phyloP scores from a whole-genome alignment of 2,888 invertebrate genomes.

The Aporophyla nigra region DNA sequence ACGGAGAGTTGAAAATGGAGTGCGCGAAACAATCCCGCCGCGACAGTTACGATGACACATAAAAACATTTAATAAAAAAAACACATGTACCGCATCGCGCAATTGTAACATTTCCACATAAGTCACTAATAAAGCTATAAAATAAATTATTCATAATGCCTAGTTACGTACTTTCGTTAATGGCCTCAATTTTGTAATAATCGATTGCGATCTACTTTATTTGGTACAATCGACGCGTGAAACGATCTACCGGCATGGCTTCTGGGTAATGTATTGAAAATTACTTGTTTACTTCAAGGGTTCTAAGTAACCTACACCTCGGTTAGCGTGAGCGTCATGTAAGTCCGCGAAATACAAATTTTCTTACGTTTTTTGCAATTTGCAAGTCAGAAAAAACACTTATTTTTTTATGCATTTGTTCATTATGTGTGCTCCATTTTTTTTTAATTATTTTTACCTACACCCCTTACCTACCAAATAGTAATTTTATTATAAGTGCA shows the following conservation, averaged over 20 bases:
- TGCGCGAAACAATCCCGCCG: no score
- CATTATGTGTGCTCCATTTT: no score
- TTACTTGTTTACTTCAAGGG: neutral
- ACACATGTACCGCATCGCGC: conserved; percentile 15
- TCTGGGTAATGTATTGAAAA: conserved; percentile 1
- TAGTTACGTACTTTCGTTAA: conserved; percentile 58
- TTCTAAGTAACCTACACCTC: conserved; percentile 3
- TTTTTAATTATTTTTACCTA: no score
- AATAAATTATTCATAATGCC: conserved; percentile 29
- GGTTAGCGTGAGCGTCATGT: neutral
- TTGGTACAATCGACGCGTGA: conserved; percentile 57
- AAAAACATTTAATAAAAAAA: neutral
- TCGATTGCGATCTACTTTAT: conserved; percentile 46
- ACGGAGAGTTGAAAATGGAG: no score
- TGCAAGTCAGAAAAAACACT: no score
- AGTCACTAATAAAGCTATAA: conserved; percentile 20
- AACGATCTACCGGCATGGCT: conserved; percentile 49
- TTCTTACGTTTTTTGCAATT: no score
- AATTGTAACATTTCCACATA: conserved; percentile 21
- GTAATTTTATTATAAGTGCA: no score
- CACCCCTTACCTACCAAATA: no score
- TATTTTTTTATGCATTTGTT: no score
- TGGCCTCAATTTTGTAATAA: conserved; percentile 22
- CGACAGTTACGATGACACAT: conserved; percentile 6
- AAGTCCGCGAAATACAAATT: no score